These are phyloP conservation scores for Pachyseris speciosa DNA, from an alignment of 64 coral and sea anemone species.

Conservation along the genomic window DNA sequence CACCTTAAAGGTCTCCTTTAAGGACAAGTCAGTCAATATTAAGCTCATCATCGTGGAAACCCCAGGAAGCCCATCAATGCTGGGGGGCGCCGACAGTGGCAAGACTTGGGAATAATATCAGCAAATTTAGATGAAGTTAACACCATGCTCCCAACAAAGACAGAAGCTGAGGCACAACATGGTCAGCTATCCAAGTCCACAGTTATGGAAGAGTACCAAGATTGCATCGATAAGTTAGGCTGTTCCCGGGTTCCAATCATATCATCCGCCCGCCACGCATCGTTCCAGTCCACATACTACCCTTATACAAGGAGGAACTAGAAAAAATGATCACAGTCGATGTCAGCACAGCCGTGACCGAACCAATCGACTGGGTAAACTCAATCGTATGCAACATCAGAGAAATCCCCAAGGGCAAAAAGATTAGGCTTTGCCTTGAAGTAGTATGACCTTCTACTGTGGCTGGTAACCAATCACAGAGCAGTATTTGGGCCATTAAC, in stretches of 20 bases:
- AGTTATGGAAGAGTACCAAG: conserved; percentile 11
- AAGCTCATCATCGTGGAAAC: conserved; percentile 35
- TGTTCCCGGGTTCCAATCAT: conserved; percentile 37
- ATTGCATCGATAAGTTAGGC: conserved; percentile 53
- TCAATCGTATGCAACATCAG: conserved; percentile 71
- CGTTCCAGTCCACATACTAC: too few relatives aligned
- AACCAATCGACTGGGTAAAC: conserved; percentile 72
- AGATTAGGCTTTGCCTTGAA: conserved; percentile 8
- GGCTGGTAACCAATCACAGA: too few relatives aligned
- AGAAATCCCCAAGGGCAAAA: conserved; percentile 20
- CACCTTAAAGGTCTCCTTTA: conserved; percentile 44
- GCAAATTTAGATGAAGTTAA: too few relatives aligned
- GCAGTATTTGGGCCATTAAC: too few relatives aligned
- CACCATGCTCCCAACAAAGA: too few relatives aligned
- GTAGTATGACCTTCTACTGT: too few relatives aligned
- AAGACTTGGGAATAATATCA: conserved; percentile 49
- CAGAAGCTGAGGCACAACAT: too few relatives aligned
- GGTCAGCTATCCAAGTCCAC: too few relatives aligned
- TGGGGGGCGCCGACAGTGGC: conserved; percentile 24
- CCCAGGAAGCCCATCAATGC: conserved; percentile 35
- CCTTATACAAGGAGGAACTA: too few relatives aligned
- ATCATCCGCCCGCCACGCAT: too few relatives aligned
- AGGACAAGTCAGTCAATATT: conserved; percentile 13
- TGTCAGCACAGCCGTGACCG: too few relatives aligned
- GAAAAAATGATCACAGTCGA: too few relatives aligned